Base-by-base conservation (phyloP, 2,888 invertebrate genomes). In the Dascillus cervinus region DNA sequence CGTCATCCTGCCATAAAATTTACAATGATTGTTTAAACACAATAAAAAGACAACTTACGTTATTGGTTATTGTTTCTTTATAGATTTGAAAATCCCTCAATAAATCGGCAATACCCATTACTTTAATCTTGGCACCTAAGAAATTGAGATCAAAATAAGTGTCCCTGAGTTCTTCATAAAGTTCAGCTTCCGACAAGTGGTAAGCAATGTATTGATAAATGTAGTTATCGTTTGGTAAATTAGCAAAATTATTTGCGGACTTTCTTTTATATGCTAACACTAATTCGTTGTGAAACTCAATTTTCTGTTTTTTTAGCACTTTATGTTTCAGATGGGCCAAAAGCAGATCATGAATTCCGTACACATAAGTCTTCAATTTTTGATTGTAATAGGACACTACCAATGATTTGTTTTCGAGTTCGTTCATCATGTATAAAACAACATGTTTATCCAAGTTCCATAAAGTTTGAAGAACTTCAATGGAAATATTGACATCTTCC, bases 181-280 rank as follows among this genome's bases (percentile, higher is more conserved):
- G 47, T 21, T 66, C 61, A 22, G 80, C 77, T 43, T 71, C 62
- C 34, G 71, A 66, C 34, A 84, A 65, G 58, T 84, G 84, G 51
- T 82, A 76, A 1, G 81, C 83, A 27, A 84, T 70, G 50, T 79
- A 82, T 17, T 73, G 79, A 6, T 75, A 77, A 47, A 82, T 80
- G 50, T 85, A 85, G 26, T 80, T 79, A 52, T 84, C 83, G 39
- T 79, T 70, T 0, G 76, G 73, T 10, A 84, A 67, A 34, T 75
- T 70, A 1, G 74, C 66, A 13, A 71, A 70, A 44, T 72, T 67
- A 4, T 62, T 57, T 1, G 62, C 52, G 24, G 71, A 72, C 10
- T 60, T 60, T 37, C 66, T 66, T 8, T 65, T 53, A 50, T 82
- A 83, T 29, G 71, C 72, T 9, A 69, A 64, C 3, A 84, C 60